Evolutionary conservation across 1,140 invertebrate species (phyloP), one percentile per base, ranked within the genome.

Genomic region (Pygmarrhopalites habei): DNA sequence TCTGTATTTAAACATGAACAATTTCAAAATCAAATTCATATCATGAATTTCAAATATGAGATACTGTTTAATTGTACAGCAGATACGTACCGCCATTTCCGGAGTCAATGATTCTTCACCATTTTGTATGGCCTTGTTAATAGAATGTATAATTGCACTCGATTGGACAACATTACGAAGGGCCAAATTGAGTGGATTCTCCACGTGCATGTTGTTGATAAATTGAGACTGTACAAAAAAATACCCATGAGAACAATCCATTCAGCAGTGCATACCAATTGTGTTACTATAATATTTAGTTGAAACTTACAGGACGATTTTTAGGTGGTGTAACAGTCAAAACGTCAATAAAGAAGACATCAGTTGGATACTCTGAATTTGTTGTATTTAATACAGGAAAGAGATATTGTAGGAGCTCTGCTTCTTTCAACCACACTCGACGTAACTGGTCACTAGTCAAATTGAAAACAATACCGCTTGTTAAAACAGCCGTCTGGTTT

Each of bases 321-420:
- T 85, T 86, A 1, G 88, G 84, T 17, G 96, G 94, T 29, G 90
- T 79, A 2, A 99, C 92, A 10, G 88, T 82, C 43, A 99, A 74
- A 0, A 86, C 77, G 63, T 91, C 84, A 69, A 92, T 81, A 71
- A 96, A 99, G 74, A 98, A 92, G 52, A 89, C 74, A 79, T 98
- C 91, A 14, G 89, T 89, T 0, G 92, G 86, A 74, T 83, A 78
- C 66, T 82, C 74, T 0, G 69, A 66, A 0, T 80, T 76, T 12
- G 76, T 77, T 21, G 62, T 63, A 61, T 72, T 80, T 2, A 97
- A 76, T 57, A 90, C 82, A 0, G 90, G 88, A 56, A 89, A 82
- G 4, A 95, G 75, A 3, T 83, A 74, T 67, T 77, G 77, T 0
- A 98, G 73, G 43, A 92, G 77, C 5, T 84, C 77, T 21, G 80